Conservation (phyloP, 1,140 invertebrate species). For the Drosophila subobscura region DNA sequence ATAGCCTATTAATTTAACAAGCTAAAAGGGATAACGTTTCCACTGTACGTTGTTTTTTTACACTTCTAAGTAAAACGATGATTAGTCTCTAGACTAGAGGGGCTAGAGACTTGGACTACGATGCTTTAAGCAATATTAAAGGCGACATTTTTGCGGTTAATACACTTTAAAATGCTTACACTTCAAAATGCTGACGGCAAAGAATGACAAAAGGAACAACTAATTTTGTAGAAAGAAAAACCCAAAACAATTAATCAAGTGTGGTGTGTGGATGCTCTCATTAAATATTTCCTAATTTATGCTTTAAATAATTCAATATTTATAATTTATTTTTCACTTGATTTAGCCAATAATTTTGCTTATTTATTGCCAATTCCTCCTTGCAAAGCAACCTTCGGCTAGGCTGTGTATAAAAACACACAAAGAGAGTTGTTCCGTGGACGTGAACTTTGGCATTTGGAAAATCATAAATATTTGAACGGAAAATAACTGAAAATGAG, state of each 20-base stretch:
- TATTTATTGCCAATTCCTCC: neutral
- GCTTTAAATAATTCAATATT: constrained; percentile 8
- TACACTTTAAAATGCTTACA: constrained; percentile 20
- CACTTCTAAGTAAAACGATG: too few species aligned
- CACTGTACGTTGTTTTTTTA: neutral
- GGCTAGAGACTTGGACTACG: constrained; percentile 20
- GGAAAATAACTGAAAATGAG: constrained; percentile 69
- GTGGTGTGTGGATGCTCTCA: neutral
- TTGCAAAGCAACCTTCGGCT: neutral
- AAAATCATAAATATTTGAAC: constrained; percentile 79
- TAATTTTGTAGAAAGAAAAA: neutral
- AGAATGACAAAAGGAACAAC: constrained; percentile 37
- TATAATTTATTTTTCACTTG: neutral
- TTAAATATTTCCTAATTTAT: too few species aligned
- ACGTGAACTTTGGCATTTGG: constrained; percentile 60
- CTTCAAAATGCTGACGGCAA: constrained; percentile 12
- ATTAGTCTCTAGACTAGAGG: constrained; percentile 15
- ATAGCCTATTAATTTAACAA: too few species aligned
- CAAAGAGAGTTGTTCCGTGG: constrained; percentile 16
- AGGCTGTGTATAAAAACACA: constrained; percentile 38
- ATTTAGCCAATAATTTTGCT: neutral
- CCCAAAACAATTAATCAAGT: too few species aligned
- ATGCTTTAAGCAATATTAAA: constrained; percentile 45
- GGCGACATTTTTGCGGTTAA: constrained; percentile 28
- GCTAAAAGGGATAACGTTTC: too few species aligned